phyloP scores from a whole-genome alignment of 2,888 invertebrate species.

The Euzophera pinguis region DNA sequence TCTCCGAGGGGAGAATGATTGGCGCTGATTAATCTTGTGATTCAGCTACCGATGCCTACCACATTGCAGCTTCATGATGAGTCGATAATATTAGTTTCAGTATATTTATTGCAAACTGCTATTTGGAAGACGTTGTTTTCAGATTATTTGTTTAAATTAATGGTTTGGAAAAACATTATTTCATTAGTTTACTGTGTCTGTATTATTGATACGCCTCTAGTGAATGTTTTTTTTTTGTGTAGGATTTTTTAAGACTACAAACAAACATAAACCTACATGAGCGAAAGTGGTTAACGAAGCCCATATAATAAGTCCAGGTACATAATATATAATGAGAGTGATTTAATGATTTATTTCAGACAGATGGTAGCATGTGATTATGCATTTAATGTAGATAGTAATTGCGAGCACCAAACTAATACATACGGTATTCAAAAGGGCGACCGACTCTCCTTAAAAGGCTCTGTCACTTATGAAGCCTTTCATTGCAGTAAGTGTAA shows the following conservation, averaged over 20 bases:
- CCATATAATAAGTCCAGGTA: too few relatives aligned
- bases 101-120: neutral
- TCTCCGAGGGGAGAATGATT: slow-evolving; percentile 34
- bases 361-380: neutral
- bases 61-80: slow-evolving; percentile 3
- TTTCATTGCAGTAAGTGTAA: slow-evolving; percentile 72
- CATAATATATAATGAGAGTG: too few relatives aligned
- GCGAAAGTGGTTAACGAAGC: too few relatives aligned
- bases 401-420: slow-evolving; percentile 7
- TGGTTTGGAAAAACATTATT: too few relatives aligned
- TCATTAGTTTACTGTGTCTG: too few relatives aligned
- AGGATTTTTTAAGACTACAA: too few relatives aligned
- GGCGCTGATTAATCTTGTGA: slow-evolving; percentile 27
- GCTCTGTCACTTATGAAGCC: slow-evolving; percentile 61
- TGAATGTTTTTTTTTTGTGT: too few relatives aligned
- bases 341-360: too few relatives aligned
- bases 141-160: too few relatives aligned
- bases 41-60: slow-evolving; percentile 14
- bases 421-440: slow-evolving; percentile 3
- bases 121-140: too few relatives aligned
- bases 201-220: too few relatives aligned
- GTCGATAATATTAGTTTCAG: neutral
- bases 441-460: slow-evolving; percentile 51
- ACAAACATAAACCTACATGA: too few relatives aligned
- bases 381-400: neutral